These are phyloP conservation scores for Cirrhinus mrigala DNA, from an alignment of 2,797 vertebrate species.

Conservation along the genomic window DNA sequence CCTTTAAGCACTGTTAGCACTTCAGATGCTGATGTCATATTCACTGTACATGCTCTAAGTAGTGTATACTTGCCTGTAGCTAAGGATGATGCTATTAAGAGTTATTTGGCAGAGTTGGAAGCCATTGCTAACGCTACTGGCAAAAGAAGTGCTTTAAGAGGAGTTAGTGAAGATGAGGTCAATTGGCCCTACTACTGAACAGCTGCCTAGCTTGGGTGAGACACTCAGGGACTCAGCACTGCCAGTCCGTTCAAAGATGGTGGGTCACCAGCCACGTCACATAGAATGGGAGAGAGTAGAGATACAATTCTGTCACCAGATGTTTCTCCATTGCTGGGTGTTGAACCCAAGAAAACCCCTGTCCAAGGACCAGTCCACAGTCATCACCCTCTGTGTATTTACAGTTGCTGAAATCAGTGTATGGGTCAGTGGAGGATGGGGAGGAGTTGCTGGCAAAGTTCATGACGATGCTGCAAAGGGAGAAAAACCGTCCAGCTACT, in stretches of 20 bases:
- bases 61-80: conserved; percentile 20
- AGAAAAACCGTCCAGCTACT: conserved; percentile 55
- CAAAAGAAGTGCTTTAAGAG: conserved; percentile 14
- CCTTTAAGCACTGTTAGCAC: not conserved
- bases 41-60: conserved; percentile 21
- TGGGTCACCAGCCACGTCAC: not conserved
- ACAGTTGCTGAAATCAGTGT: no score
- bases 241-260: not conserved
- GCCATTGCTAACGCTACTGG: conserved; percentile 41
- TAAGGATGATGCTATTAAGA: not conserved
- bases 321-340: not conserved
- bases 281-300: not conserved
- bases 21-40: conserved; percentile 5
- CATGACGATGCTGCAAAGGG: no score
- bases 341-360: not conserved
- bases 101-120: conserved; percentile 33
- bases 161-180: not conserved
- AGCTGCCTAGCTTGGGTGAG: not conserved
- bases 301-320: not conserved
- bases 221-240: not conserved
- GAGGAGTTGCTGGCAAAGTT: no score
- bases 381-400: no score
- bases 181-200: not conserved
- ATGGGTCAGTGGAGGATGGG: no score
- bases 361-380: no score